phyloP scores from a whole-genome alignment of 2,797 vertebrate species.

The Galago senegalensis region DNA sequence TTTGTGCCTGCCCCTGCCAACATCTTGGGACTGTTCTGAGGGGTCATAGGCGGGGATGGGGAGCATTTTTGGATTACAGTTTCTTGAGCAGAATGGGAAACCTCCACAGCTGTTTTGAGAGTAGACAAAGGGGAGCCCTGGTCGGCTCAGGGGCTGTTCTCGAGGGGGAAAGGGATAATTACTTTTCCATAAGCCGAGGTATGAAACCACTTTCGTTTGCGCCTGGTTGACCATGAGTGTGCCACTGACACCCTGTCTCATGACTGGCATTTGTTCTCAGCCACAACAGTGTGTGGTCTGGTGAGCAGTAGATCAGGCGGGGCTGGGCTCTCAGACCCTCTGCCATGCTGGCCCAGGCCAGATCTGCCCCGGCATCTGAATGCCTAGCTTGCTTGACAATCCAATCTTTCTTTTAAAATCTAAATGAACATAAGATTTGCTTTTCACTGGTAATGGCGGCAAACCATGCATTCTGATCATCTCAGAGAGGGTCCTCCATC shows the following conservation, averaged over 20 bases:
- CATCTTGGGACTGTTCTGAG: conserved; percentile 4
- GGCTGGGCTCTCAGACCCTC: not conserved
- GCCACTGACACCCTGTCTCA: conserved; percentile 9
- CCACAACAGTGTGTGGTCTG: not conserved
- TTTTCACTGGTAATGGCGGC: conserved; percentile 49
- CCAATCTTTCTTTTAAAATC: conserved; percentile 55
- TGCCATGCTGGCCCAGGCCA: not conserved
- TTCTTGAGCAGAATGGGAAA: conserved; percentile 32
- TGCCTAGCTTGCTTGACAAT: not conserved
- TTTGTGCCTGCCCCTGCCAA: not conserved
- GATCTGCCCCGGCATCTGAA: not conserved
- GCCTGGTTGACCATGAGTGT: conserved; percentile 45
- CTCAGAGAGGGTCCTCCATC: conserved; percentile 12
- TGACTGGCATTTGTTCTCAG: not conserved
- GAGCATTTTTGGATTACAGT: not conserved
- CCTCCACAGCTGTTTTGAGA: conserved; percentile 9
- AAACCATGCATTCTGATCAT: conserved; percentile 63
- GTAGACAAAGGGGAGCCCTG: conserved; percentile 75
- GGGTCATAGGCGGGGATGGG: not conserved
- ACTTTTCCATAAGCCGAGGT: conserved; percentile 17
- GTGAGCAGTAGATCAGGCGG: not conserved
- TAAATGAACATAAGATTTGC: conserved; percentile 19
- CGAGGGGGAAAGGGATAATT: conserved; percentile 15
- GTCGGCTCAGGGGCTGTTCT: conserved; percentile 24
- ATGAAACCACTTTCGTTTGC: conserved; percentile 29